phyloP scores from a whole-genome alignment of 2,888 invertebrate genomes.

The Petrolisthes manimaculis region DNA sequence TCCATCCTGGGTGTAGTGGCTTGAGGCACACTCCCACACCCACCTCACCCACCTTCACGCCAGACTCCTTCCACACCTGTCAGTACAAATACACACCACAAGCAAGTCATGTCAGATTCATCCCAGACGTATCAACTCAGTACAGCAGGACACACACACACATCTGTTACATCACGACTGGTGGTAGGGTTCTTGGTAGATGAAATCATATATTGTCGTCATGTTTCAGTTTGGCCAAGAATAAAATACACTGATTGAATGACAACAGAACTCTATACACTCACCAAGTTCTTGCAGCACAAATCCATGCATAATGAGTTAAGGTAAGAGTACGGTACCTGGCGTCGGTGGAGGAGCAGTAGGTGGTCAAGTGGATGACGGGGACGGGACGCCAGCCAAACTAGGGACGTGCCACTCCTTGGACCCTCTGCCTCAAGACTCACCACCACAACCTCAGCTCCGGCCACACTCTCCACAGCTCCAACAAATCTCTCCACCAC shows the following conservation, averaged over 20 bases:
- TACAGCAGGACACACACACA: no score
- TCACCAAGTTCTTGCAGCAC: no score
- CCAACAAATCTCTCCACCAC: conserved; percentile 28
- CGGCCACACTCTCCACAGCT: conserved; percentile 38
- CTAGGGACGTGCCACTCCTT: conserved; percentile 20
- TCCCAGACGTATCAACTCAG: background rate
- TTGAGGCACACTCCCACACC: conserved; percentile 57
- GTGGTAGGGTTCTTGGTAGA: no score
- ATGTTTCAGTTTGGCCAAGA: no score
- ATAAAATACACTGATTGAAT: no score
- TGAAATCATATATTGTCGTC: no score
- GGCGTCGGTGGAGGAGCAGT: conserved; percentile 52
- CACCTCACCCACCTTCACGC: conserved; percentile 46
- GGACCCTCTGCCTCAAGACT: conserved; percentile 33
- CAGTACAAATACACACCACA: background rate
- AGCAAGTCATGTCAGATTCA: background rate
- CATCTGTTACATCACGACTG: no score
- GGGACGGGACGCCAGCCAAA: conserved; percentile 52
- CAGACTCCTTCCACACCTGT: conserved; percentile 36
- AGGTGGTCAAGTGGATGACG: conserved; percentile 58
- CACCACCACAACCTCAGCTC: conserved; percentile 36
- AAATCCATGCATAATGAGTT: no score
- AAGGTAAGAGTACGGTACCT: conserved; percentile 23
- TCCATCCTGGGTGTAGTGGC: conserved; percentile 12
- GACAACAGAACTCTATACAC: no score